Conservation (phyloP, 2,797 vertebrate genomes). For the Pangasius macronema region DNA sequence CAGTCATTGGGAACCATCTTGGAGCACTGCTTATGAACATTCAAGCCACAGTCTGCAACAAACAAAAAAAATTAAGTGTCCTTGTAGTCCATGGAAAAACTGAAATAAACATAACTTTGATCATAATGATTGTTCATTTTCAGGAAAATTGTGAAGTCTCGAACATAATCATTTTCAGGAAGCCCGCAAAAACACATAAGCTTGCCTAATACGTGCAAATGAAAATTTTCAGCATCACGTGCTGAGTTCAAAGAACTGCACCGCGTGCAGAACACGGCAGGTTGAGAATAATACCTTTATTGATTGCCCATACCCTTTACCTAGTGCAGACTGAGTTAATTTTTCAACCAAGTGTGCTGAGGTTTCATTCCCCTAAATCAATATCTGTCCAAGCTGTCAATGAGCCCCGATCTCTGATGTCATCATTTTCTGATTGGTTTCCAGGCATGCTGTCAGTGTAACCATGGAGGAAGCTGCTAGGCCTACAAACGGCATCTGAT, state of each 20-base stretch:
- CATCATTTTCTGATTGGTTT: constrained; percentile 58
- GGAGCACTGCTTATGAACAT: constrained; percentile 97
- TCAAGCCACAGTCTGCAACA: constrained; percentile 92
- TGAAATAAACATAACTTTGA: neutral
- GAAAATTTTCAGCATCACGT: neutral
- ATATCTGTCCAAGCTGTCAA: constrained; percentile 64
- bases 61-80: constrained; percentile 24
- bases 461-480: constrained; percentile 49
- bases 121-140: no score
- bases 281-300: constrained; percentile 37
- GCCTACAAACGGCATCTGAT: constrained; percentile 56
- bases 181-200: neutral
- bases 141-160: no score
- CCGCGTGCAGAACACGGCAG: constrained; percentile 21
- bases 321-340: constrained; percentile 46
- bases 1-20: constrained; percentile 96
- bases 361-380: constrained; percentile 64
- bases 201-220: constrained; percentile 3
- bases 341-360: constrained; percentile 60
- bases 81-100: neutral
- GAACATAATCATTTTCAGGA: neutral
- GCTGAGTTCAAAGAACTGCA: neutral
- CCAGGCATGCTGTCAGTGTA: constrained; percentile 60
- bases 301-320: constrained; percentile 42
- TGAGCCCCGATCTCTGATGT: constrained; percentile 53